Evolutionary conservation across 2,888 invertebrate species (phyloP).

Genomic region (Mesoligia furuncula): DNA sequence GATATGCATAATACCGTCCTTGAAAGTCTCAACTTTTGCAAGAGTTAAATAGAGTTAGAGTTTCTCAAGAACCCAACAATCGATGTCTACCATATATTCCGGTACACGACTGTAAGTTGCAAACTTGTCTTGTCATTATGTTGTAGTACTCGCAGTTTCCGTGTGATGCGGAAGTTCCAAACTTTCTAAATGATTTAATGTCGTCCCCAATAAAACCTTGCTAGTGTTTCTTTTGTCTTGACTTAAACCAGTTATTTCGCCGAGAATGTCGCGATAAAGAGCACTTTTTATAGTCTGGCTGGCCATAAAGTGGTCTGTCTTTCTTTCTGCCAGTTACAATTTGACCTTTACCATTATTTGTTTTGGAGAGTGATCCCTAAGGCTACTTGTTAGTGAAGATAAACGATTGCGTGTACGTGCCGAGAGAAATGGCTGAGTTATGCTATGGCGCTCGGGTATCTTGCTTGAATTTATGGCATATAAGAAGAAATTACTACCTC

Average conservation of each 20-base stretch:
- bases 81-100: slow-evolving; percentile 71
- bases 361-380: slow-evolving; percentile 73
- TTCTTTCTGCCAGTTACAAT: slow-evolving; percentile 72
- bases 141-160: slow-evolving; percentile 69
- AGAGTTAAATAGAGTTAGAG: slow-evolving; percentile 77
- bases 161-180: slow-evolving; percentile 71
- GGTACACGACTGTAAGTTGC: slow-evolving; percentile 79
- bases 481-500: slow-evolving; percentile 15
- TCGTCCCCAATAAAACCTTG: slow-evolving; percentile 71
- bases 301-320: slow-evolving; percentile 76
- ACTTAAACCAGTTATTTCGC: slow-evolving; percentile 76
- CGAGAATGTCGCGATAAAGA: slow-evolving; percentile 77
- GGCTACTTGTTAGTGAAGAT: slow-evolving; percentile 73
- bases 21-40: slow-evolving; percentile 80
- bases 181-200: slow-evolving; percentile 79
- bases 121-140: slow-evolving; percentile 78
- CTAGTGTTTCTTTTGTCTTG: slow-evolving; percentile 69
- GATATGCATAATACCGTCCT: slow-evolving; percentile 88
- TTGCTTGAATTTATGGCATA: slow-evolving; percentile 36
- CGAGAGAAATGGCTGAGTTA: slow-evolving; percentile 65
- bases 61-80: slow-evolving; percentile 71
- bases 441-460: slow-evolving; percentile 43
- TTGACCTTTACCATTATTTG: slow-evolving; percentile 81
- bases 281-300: slow-evolving; percentile 76
- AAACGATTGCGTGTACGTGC: slow-evolving; percentile 69